A percentile compares a stretch with the other conserved stretches of the same genome.
Conservation (phyloP, 1,140 invertebrate species). For the Drosophila athabasca region DNA sequence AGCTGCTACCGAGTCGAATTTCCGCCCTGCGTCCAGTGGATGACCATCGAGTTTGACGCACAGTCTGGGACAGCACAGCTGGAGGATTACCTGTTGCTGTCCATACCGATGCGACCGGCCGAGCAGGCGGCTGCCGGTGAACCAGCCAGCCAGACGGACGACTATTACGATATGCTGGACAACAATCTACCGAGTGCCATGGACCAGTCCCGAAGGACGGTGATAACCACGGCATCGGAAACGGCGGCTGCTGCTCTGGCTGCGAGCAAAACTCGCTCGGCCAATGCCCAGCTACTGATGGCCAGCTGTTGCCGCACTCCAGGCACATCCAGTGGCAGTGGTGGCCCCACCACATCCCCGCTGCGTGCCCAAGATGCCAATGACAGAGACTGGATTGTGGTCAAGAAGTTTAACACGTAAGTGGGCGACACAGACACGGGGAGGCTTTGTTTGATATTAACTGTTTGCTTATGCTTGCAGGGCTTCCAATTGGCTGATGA, state of each 20-base stretch:
- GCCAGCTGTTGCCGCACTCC: constrained; percentile 61
- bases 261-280: constrained; percentile 19
- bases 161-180: constrained; percentile 74
- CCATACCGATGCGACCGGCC: constrained; percentile 86
- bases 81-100: constrained; percentile 96
- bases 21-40: constrained; percentile 94
- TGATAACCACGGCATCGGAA: not conserved
- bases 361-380: constrained; percentile 33
- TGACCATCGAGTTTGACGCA: constrained; percentile 96
- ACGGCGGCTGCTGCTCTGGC: not conserved
- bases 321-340: constrained; percentile 1
- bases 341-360: not conserved
- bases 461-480: constrained; percentile 81
- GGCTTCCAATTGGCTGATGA: constrained; percentile 93
- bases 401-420: constrained; percentile 83
- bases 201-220: not conserved
- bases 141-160: constrained; percentile 48
- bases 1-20: constrained; percentile 95
- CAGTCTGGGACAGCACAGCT: constrained; percentile 96
- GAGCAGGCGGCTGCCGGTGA: constrained; percentile 5
- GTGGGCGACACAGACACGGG: not conserved
- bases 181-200: constrained; percentile 50
- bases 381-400: constrained; percentile 78
- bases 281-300: constrained; percentile 66
- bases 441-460: not conserved